Base-by-base conservation (phyloP, 2,113 vertebrate genomes). In the Nymphicus hollandicus region DNA sequence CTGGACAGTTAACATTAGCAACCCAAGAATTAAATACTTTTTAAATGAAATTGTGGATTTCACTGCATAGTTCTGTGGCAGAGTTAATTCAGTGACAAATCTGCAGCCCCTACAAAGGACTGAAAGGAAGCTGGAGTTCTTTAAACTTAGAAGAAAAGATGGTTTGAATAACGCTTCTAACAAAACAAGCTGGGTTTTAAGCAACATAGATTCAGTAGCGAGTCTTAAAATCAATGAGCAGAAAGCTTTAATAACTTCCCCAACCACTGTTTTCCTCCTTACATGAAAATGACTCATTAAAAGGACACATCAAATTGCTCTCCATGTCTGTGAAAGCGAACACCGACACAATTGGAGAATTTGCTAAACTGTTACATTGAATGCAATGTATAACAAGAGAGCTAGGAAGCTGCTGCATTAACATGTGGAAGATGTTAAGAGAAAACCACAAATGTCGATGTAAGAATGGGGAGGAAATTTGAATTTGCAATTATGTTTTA, bases 391-490 rank as follows among this genome's bases (percentile, higher is more conserved):
- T 87, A 95, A 89, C 39, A 78, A 92, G 71, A 78, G 79, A 56
- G 39, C 86, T 85, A 95, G 74, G 72, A 88, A 87, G 56, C 71
- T 89, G 76, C 29, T 58, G 49, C 86, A 81, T 86, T 88, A 89
- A 89, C 65, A 70, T 80, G 84, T 74, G 70, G 41, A 79, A 94
- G 55, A 85, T 56, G 39, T 85, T 91, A 83, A 91, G 72, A 95
- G 95, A 85, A 87, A 94, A 85, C 70, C 80, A 89, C 84, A 88
- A 91, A 92, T 91, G 92, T 96, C 1, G 6, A 33, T 91, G 37
- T 88, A 89, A 97, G 91, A 96, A 96, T 92, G 60, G 87, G 43
- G 68, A 85, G 72, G 73, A 95, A 94, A 95, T 95, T 89, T 90
- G 80, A 94, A 89, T 74, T 44, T 79, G 63, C 88, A 91, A 71